Evolutionary conservation across 2,113 vertebrate genomes (phyloP).

Genomic region (Plecturocebus donacophilus): DNA sequence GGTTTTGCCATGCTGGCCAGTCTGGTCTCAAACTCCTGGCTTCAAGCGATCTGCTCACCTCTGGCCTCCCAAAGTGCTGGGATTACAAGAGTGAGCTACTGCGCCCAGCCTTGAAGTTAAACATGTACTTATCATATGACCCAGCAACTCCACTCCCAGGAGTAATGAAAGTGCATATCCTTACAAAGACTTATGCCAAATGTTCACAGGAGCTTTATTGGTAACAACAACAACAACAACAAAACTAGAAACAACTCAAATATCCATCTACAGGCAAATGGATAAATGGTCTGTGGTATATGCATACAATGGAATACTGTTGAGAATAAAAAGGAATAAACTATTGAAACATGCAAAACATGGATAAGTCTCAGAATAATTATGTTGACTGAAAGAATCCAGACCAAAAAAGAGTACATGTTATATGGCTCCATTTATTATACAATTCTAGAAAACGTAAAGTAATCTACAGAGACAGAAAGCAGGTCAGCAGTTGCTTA

Average conservation of each 20-base stretch:
- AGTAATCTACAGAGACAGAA: background rate
- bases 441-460: background rate
- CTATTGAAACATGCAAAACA: background rate
- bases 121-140: background rate
- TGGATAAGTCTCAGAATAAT: constrained; percentile 11
- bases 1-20: too few relatives aligned
- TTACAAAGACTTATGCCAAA: background rate
- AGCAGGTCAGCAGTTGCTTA: background rate
- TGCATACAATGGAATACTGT: background rate
- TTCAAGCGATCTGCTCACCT: too few relatives aligned
- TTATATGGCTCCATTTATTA: background rate
- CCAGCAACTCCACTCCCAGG: background rate
- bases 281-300: background rate
- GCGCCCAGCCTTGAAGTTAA: background rate
- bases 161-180: background rate
- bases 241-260: background rate
- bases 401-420: background rate
- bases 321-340: background rate
- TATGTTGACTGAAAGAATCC: background rate
- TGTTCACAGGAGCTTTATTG: background rate
- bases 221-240: background rate
- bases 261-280: background rate
- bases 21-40: too few relatives aligned
- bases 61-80: too few relatives aligned
- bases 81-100: too few relatives aligned